A percentile compares a stretch with the other conserved stretches of the same genome.
Conservation (phyloP, 2,797 vertebrate species). For the Dipus sagitta region DNA sequence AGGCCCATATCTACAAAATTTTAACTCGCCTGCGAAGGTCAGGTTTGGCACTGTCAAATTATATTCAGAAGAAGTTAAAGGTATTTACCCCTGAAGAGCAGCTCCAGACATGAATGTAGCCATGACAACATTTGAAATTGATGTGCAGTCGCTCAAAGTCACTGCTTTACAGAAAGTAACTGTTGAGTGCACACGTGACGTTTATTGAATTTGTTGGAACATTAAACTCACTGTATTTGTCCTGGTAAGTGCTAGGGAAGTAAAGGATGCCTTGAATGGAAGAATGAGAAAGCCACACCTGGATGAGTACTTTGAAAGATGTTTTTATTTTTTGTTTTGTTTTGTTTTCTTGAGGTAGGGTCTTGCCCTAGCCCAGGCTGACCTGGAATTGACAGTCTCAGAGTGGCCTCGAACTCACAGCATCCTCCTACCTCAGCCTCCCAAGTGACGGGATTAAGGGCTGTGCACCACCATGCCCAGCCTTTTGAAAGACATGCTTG, state of each 20-base stretch:
- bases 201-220: slow-evolving; percentile 3
- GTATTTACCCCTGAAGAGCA: slow-evolving; percentile 24
- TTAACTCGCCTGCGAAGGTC: slow-evolving; percentile 39
- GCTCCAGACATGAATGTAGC: background rate
- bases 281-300: background rate
- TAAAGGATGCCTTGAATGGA: background rate
- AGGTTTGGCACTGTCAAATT: slow-evolving; percentile 20
- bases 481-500: background rate
- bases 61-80: slow-evolving; percentile 4
- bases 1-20: background rate
- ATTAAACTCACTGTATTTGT: background rate
- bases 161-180: slow-evolving; percentile 35
- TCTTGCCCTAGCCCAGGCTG: too few relatives aligned
- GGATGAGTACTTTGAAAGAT: slow-evolving; percentile 27
- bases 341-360: too few relatives aligned
- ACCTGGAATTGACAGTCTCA: too few relatives aligned
- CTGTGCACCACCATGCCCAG: too few relatives aligned
- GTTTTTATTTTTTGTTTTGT: background rate
- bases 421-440: too few relatives aligned
- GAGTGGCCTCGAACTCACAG: too few relatives aligned
- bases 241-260: background rate
- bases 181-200: background rate
- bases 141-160: background rate
- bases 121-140: slow-evolving; percentile 23
- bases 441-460: too few relatives aligned